These are phyloP conservation scores for Xenentodon cancila DNA, from an alignment of 2,797 vertebrate species.

Conservation along the genomic window DNA sequence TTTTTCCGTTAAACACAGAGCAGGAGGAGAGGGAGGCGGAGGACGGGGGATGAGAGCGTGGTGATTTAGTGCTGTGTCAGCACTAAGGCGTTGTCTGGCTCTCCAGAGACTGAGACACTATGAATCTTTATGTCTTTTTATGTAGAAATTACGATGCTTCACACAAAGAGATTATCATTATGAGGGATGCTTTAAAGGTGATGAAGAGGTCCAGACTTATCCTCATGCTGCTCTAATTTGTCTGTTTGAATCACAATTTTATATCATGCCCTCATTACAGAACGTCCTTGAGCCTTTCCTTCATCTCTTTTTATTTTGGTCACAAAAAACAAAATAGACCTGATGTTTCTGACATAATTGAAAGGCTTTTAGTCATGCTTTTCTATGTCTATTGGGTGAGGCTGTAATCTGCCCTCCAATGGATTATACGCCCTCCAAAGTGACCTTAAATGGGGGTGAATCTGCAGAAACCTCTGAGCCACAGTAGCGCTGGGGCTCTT, in stretches of 20 bases:
- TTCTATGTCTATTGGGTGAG: constrained; percentile 4
- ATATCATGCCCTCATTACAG: constrained; percentile 23
- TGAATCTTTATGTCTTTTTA: constrained; percentile 69
- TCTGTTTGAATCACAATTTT: constrained; percentile 17
- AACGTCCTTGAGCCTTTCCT: constrained; percentile 2
- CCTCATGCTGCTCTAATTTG: constrained; percentile 23
- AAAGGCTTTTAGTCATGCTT: background rate
- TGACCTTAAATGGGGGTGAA: constrained; percentile 53
- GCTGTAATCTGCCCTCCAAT: constrained; percentile 29
- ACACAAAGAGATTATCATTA: constrained; percentile 69
- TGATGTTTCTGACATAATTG: too few relatives aligned
- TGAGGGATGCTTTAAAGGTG: constrained; percentile 60
- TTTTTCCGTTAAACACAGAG: constrained; percentile 54
- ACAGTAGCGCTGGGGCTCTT: constrained; percentile 26
- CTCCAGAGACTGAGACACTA: constrained; percentile 57
- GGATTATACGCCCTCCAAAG: constrained; percentile 25
- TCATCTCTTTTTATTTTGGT: background rate
- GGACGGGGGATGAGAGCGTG: constrained; percentile 7
- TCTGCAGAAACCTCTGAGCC: constrained; percentile 26
- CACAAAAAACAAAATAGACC: background rate
- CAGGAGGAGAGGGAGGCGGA: background rate
- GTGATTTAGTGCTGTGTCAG: constrained; percentile 74
- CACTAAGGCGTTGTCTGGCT: constrained; percentile 51
- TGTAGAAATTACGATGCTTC: constrained; percentile 66
- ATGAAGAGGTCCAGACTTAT: constrained; percentile 47